These are phyloP conservation scores for Scrobipalpa costella DNA, from an alignment of 2,888 invertebrate genomes.

Conservation along the genomic window DNA sequence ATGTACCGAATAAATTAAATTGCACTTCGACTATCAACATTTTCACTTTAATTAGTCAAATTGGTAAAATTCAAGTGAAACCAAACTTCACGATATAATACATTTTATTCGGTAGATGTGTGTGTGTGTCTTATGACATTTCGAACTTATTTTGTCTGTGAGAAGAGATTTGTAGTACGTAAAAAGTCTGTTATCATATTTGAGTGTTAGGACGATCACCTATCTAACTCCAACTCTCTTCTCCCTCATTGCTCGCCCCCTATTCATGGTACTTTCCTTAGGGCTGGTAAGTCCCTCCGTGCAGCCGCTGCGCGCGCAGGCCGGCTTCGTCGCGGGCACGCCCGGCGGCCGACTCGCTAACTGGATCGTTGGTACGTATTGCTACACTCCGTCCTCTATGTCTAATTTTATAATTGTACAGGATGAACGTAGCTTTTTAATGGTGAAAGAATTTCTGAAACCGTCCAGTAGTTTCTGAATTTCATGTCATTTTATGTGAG, in stretches of 20 bases:
- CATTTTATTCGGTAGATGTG: not conserved
- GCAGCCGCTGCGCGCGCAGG: conserved; percentile 66
- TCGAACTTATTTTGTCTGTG: not conserved
- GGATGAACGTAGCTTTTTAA: too few relatives aligned
- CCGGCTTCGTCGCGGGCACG: conserved; percentile 74
- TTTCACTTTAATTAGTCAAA: too few relatives aligned
- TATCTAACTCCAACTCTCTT: not conserved
- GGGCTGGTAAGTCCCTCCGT: conserved; percentile 74
- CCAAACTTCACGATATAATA: not conserved
- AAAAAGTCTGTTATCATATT: not conserved
- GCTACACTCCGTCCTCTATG: not conserved
- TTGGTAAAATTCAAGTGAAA: too few relatives aligned
- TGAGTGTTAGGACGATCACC: too few relatives aligned
- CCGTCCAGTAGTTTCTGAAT: too few relatives aligned
- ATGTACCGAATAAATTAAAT: too few relatives aligned
- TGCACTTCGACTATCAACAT: too few relatives aligned
- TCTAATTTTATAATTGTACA: too few relatives aligned
- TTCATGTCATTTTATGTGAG: too few relatives aligned
- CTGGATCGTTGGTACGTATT: conserved; percentile 82
- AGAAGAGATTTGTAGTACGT: not conserved
- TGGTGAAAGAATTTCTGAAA: too few relatives aligned
- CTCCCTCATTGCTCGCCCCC: not conserved
- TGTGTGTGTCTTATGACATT: not conserved
- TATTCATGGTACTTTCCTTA: conserved; percentile 44
- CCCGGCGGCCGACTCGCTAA: conserved; percentile 80